Evolutionary conservation across 2,888 invertebrate genomes (phyloP).

Genomic region (Spialia ferax): DNA sequence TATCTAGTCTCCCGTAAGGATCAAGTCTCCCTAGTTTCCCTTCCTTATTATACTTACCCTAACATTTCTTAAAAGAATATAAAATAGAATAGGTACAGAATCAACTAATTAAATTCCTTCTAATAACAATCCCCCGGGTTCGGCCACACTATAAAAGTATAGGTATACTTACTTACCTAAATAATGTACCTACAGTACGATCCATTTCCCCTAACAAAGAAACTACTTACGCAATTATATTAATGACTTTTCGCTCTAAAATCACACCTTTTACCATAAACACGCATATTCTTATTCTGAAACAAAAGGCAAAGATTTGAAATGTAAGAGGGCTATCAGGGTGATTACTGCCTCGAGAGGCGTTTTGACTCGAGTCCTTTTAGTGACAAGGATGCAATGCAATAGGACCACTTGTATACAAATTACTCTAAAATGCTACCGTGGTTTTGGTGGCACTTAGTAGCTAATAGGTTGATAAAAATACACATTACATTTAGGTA

Average conservation of each 20-base stretch:
- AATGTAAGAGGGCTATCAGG: constrained; percentile 34
- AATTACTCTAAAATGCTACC: constrained; percentile 26
- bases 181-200: not conserved
- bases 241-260: constrained; percentile 31
- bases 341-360: constrained; percentile 32
- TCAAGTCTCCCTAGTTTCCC: too few relatives aligned
- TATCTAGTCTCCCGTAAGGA: too few relatives aligned
- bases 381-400: constrained; percentile 29
- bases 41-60: too few relatives aligned
- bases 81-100: too few relatives aligned
- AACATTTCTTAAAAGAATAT: too few relatives aligned
- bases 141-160: not conserved
- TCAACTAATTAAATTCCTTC: too few relatives aligned
- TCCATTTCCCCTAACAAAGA: constrained; percentile 13
- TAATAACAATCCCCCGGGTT: not conserved
- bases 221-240: constrained; percentile 33
- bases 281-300: constrained; percentile 35
- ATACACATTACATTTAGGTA: not conserved
- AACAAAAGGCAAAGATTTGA: constrained; percentile 38
- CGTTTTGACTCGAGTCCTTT: constrained; percentile 31
- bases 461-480: not conserved
- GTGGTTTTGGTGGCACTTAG: not conserved
- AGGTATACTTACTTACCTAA: too few relatives aligned
- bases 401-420: constrained; percentile 33
- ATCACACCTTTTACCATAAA: constrained; percentile 32